Base-by-base conservation (phyloP, 2,888 invertebrate species). In the Gastrophysa polygoni region DNA sequence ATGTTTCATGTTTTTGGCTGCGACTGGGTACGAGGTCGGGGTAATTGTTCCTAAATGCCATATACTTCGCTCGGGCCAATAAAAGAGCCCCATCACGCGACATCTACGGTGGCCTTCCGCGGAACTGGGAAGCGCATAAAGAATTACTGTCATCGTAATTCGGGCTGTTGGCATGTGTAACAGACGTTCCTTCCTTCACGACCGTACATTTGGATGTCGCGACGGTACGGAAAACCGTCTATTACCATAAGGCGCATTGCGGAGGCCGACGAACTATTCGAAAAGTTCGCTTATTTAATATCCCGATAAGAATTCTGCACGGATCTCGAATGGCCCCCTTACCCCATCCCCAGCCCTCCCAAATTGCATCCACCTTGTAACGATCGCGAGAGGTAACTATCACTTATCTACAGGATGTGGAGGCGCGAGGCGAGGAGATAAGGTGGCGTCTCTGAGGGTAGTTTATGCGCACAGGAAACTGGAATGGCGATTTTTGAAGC, bases 221-320 rank as follows among this genome's bases (percentile, higher is more conserved):
- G 66, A 63, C 66, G 59, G 58, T 61, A 64, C 55, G 61, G 60
- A 58, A 52, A n/a, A 20, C 62, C 69, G 71, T 70, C 70, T 68
- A 75, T 73, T 75, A 75, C 71, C 74, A 75, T 75, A 75, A 73
- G 67, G 69, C 73, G 73, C 73, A 73, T 67, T 73, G 73, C 73
- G 64, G 71, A 63, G 64, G 61, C 68, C 62, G 64, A 62, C 67
- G 58, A 71, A 73, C 71, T 72, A 70, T 72, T 71, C 64, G 59
- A 54, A 71, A 71, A 74, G 69, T 73, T 73, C 73, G 68, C 70
- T 67, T 71, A 69, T 72, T 71, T 70, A 70, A 71, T 72, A 71
- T 70, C 72, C 70, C 67, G 72, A 72, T 72, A 72, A 72, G 72
- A 73, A 73, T 72, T 70, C 70, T 63, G 67, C 68, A 66, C 64